These are phyloP conservation scores for Nipponia nippon DNA, from an alignment of 2,113 vertebrate species.

Conservation along the genomic window DNA sequence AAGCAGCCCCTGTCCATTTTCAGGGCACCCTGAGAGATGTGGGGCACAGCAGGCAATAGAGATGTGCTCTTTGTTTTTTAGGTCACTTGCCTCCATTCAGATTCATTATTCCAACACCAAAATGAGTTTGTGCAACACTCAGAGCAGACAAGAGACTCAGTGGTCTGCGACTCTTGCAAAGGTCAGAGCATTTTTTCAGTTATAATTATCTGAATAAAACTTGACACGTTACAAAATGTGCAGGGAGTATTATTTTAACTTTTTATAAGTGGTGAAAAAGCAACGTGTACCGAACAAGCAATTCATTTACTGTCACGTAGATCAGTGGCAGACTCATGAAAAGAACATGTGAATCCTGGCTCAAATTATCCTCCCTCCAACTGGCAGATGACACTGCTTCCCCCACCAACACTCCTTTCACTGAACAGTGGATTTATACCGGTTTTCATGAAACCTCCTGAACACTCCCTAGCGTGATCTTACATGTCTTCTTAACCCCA, in stretches of 20 bases:
- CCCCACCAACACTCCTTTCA: background rate
- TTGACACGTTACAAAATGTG: background rate
- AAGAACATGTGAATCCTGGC: background rate
- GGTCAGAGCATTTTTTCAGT: background rate
- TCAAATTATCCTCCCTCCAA: background rate
- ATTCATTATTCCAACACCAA: background rate
- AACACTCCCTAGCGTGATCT: background rate
- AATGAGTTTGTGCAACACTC: background rate
- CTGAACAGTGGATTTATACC: background rate
- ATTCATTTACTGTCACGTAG: background rate
- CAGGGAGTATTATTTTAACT: background rate
- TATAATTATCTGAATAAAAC: background rate
- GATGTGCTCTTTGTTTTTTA: background rate
- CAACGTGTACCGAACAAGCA: accelerated
- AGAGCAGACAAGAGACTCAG: background rate
- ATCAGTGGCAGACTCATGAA: background rate
- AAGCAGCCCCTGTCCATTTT: background rate
- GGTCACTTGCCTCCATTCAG: background rate
- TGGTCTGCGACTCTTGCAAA: background rate
- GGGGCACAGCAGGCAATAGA: background rate
- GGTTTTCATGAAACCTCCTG: background rate
- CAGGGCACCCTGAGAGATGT: background rate
- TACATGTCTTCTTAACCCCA: background rate
- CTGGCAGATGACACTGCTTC: background rate
- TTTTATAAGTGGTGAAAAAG: background rate